Base-by-base conservation (phyloP, 2,888 invertebrate genomes). In the Chouioia cunea region DNA sequence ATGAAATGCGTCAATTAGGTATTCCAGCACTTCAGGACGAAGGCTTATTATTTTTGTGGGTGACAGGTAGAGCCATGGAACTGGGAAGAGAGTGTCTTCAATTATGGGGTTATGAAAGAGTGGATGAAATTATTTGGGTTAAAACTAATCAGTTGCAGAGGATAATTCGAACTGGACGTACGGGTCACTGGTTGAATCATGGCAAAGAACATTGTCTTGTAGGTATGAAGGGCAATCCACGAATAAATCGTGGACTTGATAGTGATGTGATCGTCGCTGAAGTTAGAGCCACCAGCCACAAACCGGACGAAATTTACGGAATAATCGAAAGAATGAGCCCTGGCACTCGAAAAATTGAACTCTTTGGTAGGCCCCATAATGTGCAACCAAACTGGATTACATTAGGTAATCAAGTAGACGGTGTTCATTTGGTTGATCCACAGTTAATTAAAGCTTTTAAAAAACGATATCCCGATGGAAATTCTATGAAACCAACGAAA, bases 341-440 rank as follows among this genome's bases (percentile, higher is more conserved):
- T 0, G 97, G 98, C 0, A 97, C 97, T 0, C 90, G 97, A 70
- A 99, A 99, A 88, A 97, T 99, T 71, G 99, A 99, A 86, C 87
- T 99, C 16, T 99, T 99, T 83, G 99, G 99, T 0, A 88, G 99
- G 67, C 97, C 97, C 0, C 98, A 99, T 85, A 99, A 99, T 83
- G 95, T 98, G 0, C 98, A 99, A 84, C 98, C 97, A 0, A 99
- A 99, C 83, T 99, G 98, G 99, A 95, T 95, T 80, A 99, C 99
- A 0, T 87, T 99, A 4, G 99, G 98, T 0, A 99, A 99, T 87
- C 99, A 99, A 87, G 91, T 98, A 62, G 97, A 97, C 81, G 98
- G 98, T 0, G 96, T 97, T 0, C 90, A 96, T 60, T 87, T 99
- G 0, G 93, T 97, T 0, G 98, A 99, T 86, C 95, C 96, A 0